A percentile compares a stretch with the other conserved stretches of the same genome.
These are phyloP conservation scores for Lacerta agilis DNA, from an alignment of 2,797 vertebrate species.

Conservation along the genomic window DNA sequence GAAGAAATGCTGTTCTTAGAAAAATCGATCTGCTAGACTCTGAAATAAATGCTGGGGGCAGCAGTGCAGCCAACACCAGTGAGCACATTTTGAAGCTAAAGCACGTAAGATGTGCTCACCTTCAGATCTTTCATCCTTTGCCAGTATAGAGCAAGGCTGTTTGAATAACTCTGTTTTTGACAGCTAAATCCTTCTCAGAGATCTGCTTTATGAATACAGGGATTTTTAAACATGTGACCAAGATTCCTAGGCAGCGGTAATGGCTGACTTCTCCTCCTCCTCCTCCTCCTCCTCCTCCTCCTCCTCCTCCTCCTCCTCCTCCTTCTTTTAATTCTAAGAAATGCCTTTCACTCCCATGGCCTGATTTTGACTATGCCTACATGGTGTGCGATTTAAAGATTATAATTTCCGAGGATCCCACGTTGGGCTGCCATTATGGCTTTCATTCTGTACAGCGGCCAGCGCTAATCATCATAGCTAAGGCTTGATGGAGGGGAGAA, in stretches of 20 bases:
- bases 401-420: conserved; percentile 13
- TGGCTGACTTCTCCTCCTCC: not conserved
- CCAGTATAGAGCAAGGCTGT: conserved; percentile 6
- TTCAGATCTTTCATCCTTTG: conserved; percentile 48
- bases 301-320: no score
- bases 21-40: conserved; percentile 13
- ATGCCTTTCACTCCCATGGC: not conserved
- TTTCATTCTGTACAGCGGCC: conserved; percentile 1
- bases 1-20: conserved; percentile 40
- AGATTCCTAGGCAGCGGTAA: not conserved
- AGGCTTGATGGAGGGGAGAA: not conserved
- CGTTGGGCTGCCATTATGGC: not conserved
- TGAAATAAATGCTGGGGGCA: conserved; percentile 6
- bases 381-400: not conserved
- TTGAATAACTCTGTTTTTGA: conserved; percentile 31
- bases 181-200: conserved; percentile 33
- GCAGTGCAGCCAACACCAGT: not conserved
- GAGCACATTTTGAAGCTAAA: conserved; percentile 42
- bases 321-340: no score
- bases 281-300: not conserved
- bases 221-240: not conserved
- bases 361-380: not conserved
- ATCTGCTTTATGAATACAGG: conserved; percentile 36
- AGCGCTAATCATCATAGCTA: not conserved
- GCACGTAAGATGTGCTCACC: not conserved